Percentiles rank a stretch among this genome's conserved stretches.
Conservation (phyloP, 2,888 invertebrate species). For the Ypsolopha scabrella region DNA sequence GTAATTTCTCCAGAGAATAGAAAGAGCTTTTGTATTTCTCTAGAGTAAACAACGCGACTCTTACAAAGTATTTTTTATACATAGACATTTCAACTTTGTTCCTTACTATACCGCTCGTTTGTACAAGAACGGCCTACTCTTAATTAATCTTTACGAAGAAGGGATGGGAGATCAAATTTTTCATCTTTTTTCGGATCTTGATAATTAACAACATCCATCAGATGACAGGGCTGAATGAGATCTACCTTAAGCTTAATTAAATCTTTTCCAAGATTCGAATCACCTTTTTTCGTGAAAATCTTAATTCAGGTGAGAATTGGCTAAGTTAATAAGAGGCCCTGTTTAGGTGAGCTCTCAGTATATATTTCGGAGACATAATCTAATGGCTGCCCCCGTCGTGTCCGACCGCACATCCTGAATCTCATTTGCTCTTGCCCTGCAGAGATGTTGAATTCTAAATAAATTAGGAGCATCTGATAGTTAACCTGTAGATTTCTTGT, state of each 20-base stretch:
- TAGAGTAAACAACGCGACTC: not conserved
- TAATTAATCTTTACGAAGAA: too few relatives aligned
- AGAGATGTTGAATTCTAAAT: not conserved
- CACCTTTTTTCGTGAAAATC: not conserved
- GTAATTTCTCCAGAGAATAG: slow-evolving; percentile 2
- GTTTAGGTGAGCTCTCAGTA: slow-evolving; percentile 40
- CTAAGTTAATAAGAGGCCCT: slow-evolving; percentile 52
- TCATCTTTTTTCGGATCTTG: too few relatives aligned
- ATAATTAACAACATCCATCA: too few relatives aligned
- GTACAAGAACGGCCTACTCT: too few relatives aligned
- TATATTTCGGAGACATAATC: slow-evolving; percentile 38
- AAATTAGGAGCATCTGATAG: too few relatives aligned
- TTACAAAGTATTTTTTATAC: too few relatives aligned
- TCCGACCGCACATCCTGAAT: slow-evolving; percentile 25
- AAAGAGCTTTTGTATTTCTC: slow-evolving; percentile 1
- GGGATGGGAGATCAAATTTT: too few relatives aligned
- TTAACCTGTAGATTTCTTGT: too few relatives aligned
- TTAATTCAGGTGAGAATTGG: slow-evolving; percentile 8
- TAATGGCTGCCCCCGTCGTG: slow-evolving; percentile 29
- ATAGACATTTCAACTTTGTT: too few relatives aligned
- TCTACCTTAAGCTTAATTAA: not conserved
- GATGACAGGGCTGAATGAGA: too few relatives aligned
- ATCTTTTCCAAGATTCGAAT: not conserved
- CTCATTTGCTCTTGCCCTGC: slow-evolving; percentile 15
- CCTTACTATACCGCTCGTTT: too few relatives aligned